Evolutionary conservation across 2,113 vertebrate genomes (phyloP).

Genomic region (Zosterops japonicus): DNA sequence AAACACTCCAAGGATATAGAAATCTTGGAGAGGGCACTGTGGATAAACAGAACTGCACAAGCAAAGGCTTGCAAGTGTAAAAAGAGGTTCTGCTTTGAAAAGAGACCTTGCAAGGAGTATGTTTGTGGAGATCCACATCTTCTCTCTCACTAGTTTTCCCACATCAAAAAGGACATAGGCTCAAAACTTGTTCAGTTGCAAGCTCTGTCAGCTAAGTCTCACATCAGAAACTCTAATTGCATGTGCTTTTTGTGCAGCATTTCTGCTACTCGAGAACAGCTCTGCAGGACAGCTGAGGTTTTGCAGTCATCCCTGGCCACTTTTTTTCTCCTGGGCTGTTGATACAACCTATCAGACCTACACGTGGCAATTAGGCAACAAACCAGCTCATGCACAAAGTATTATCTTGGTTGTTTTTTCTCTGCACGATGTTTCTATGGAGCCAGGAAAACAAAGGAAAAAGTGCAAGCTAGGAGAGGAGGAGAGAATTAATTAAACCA

Average conservation of each 20-base stretch:
- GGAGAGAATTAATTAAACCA: neutral
- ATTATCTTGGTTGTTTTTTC: neutral
- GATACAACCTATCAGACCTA: neutral
- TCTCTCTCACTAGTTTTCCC: neutral
- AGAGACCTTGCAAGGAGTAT: neutral
- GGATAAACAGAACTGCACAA: slow-evolving; percentile 40
- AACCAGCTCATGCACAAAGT: neutral
- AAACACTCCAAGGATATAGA: neutral
- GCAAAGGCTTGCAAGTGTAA: neutral
- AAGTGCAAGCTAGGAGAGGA: neutral
- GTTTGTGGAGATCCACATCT: neutral
- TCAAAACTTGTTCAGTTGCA: neutral
- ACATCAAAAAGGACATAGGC: neutral
- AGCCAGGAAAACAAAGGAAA: neutral
- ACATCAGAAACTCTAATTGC: neutral
- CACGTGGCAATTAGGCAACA: neutral
- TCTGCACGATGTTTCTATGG: neutral
- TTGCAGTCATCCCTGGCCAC: neutral
- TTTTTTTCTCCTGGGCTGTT: neutral
- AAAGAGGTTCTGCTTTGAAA: neutral
- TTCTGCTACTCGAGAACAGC: neutral
- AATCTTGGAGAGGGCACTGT: slow-evolving; percentile 10
- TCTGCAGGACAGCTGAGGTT: neutral
- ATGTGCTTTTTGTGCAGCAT: neutral
- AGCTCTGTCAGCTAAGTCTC: neutral